These are phyloP conservation scores for Sipunculus nudus DNA, from an alignment of 2,888 invertebrate genomes.

Conservation along the genomic window DNA sequence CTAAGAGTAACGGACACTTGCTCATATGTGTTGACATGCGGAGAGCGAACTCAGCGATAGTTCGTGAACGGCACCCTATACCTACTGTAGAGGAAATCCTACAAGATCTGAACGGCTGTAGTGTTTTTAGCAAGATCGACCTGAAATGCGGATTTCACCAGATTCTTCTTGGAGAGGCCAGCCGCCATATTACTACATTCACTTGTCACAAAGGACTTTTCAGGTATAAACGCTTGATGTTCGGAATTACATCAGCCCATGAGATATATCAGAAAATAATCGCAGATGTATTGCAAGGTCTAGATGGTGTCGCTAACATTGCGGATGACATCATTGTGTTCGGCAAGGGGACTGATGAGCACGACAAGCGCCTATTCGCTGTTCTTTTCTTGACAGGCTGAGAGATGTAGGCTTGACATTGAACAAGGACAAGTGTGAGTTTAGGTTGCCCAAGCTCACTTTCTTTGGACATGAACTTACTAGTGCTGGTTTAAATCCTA, in stretches of 20 bases:
- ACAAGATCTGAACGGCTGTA: background rate
- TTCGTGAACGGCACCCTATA: background rate
- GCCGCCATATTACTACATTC: conserved; percentile 3
- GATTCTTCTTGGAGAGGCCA: conserved; percentile 3
- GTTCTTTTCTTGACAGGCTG: no score
- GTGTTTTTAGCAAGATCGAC: conserved; percentile 8
- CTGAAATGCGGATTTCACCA: no score
- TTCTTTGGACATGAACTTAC: no score
- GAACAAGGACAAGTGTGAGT: no score
- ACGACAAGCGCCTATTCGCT: no score
- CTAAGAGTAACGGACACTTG: conserved; percentile 34
- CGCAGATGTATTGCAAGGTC: background rate
- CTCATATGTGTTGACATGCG: conserved; percentile 39
- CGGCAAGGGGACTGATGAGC: background rate
- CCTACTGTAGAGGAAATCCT: conserved; percentile 12
- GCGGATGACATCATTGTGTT: background rate
- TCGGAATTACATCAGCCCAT: background rate
- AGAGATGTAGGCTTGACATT: no score
- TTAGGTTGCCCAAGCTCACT: no score
- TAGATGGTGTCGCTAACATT: background rate
- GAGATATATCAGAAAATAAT: background rate
- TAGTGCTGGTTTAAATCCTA: no score
- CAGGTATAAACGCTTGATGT: conserved; percentile 27
- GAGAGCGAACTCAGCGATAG: background rate
- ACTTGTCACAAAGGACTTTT: background rate